Percentiles rank a stretch among this genome's conserved stretches.
phyloP scores from a whole-genome alignment of 2,888 invertebrate species.

The Euphydryas editha region DNA sequence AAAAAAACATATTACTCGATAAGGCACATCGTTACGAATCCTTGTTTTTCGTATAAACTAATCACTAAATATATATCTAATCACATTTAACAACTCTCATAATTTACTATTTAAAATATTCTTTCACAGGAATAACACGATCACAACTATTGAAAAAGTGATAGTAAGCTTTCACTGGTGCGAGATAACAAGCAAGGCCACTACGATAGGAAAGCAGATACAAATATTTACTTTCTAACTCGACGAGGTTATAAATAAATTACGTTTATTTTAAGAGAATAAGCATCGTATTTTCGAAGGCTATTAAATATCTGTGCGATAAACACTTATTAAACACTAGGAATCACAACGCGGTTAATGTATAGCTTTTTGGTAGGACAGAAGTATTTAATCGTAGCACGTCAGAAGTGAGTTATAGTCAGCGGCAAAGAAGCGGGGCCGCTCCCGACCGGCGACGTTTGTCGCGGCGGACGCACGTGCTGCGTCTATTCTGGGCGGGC shows the following conservation, averaged over 20 bases:
- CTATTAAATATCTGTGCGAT: conserved; percentile 21
- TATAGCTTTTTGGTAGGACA: conserved; percentile 36
- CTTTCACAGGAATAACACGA: conserved; percentile 43
- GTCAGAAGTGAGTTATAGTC: conserved; percentile 27
- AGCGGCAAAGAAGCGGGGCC: conserved; percentile 42
- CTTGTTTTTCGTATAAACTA: conserved; percentile 30
- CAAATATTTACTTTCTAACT: conserved; percentile 61
- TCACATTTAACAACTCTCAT: conserved; percentile 43
- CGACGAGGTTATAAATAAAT: conserved; percentile 59
- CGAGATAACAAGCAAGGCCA: conserved; percentile 71
- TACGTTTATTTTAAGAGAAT: conserved; percentile 42
- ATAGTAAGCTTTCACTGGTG: conserved; percentile 59
- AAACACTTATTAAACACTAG: conserved; percentile 29
- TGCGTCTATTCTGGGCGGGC: conserved; percentile 80
- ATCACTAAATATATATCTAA: conserved; percentile 45
- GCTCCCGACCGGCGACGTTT: conserved; percentile 58
- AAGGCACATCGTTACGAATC: conserved; percentile 73
- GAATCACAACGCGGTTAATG: conserved; percentile 44
- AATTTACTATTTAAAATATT: conserved; percentile 32
- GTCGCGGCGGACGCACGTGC: conserved; percentile 79
- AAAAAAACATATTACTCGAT: conserved; percentile 60
- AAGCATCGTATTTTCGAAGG: conserved; percentile 44
- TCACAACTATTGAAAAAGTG: conserved; percentile 41
- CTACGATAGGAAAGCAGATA: conserved; percentile 58
- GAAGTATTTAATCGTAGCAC: conserved; percentile 27